Percentiles rank a stretch among this genome's conserved stretches.
These are phyloP conservation scores for Serripes groenlandicus DNA, from an alignment of 2,888 invertebrate genomes.

Conservation along the genomic window DNA sequence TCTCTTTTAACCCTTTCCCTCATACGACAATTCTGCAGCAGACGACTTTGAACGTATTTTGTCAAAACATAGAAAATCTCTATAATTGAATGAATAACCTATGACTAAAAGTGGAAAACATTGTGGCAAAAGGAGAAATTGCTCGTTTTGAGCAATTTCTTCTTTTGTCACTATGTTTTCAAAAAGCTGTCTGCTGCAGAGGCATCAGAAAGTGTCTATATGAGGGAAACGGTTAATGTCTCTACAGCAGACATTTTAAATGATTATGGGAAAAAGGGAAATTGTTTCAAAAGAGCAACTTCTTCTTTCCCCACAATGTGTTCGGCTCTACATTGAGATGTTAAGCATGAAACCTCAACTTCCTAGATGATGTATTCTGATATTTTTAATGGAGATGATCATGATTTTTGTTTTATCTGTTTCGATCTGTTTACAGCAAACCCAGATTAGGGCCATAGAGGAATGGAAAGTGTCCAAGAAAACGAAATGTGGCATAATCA, in stretches of 20 bases:
- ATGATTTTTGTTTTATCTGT: too few relatives aligned
- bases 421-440: conserved; percentile 77
- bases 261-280: background rate
- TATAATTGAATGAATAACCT: background rate
- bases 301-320: background rate
- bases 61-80: too few relatives aligned
- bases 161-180: background rate
- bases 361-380: too few relatives aligned
- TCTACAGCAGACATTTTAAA: too few relatives aligned
- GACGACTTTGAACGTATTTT: too few relatives aligned
- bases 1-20: too few relatives aligned
- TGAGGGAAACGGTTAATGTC: too few relatives aligned
- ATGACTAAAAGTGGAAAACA: background rate
- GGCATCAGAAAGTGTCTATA: too few relatives aligned
- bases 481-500: conserved; percentile 95
- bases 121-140: conserved; percentile 3
- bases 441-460: conserved; percentile 92
- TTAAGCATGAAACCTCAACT: too few relatives aligned
- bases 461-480: conserved; percentile 92
- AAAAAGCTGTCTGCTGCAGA: too few relatives aligned
- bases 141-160: background rate
- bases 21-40: too few relatives aligned
- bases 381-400: too few relatives aligned
- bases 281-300: background rate
- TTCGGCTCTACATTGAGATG: background rate